Conservation (phyloP, 2,888 invertebrate species). For the Argyresthia albistria region DNA sequence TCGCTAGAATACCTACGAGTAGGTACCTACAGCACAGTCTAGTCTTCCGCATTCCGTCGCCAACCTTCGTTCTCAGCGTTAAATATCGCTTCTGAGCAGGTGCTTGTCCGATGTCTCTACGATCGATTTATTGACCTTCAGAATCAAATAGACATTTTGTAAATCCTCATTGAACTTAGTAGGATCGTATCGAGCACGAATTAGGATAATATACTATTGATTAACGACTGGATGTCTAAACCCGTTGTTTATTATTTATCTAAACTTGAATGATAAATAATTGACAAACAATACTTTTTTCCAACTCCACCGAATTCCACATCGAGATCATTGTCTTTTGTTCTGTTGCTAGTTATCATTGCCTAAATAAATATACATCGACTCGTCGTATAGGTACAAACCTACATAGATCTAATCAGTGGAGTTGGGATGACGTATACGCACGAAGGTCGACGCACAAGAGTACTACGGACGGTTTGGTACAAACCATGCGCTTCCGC, state of each 20-base stretch:
- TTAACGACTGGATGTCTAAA: too few relatives aligned
- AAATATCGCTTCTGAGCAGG: not conserved
- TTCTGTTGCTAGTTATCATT: not conserved
- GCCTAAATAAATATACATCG: not conserved
- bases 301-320: not conserved
- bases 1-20: too few relatives aligned
- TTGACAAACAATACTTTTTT: too few relatives aligned
- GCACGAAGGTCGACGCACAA: constrained; percentile 4
- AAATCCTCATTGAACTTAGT: not conserved
- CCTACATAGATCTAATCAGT: not conserved
- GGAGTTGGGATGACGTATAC: constrained; percentile 2
- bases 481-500: constrained; percentile 20
- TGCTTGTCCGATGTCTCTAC: not conserved
- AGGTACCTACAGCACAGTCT: not conserved
- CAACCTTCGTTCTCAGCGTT: not conserved
- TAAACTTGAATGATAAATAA: too few relatives aligned
- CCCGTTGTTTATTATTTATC: too few relatives aligned
- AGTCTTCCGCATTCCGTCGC: not conserved
- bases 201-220: too few relatives aligned
- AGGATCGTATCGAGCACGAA: too few relatives aligned
- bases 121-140: not conserved
- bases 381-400: not conserved
- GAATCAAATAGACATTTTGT: not conserved
- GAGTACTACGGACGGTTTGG: not conserved
- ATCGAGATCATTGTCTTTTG: too few relatives aligned